Evolutionary conservation across 2,113 vertebrate species (phyloP).

Genomic region (Triplophysa rosa): DNA sequence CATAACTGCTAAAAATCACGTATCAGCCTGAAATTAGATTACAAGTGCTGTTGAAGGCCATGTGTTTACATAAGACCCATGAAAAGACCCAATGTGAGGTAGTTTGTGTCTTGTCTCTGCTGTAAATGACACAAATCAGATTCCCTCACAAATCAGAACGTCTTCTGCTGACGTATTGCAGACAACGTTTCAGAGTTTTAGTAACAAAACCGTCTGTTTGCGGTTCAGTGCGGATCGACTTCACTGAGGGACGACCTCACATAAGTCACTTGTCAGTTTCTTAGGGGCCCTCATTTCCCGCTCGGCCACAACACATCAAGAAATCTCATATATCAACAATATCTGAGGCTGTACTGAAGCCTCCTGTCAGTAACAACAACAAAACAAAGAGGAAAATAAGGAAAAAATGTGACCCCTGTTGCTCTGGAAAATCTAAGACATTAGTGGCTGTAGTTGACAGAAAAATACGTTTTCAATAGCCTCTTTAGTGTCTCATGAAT

Average conservation of each 20-base stretch:
- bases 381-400: not conserved
- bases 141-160: no score
- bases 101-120: not conserved
- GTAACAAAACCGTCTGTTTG: not conserved
- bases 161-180: not conserved
- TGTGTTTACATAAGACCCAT: not conserved
- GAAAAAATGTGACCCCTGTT: not conserved
- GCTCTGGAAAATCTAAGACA: not conserved
- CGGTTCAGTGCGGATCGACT: not conserved
- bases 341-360: not conserved
- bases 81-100: not conserved
- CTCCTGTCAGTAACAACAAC: not conserved
- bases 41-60: not conserved
- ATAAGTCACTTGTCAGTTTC: not conserved
- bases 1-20: not conserved
- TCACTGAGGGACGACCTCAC: not conserved
- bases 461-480: constrained; percentile 24
- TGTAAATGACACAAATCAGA: not conserved
- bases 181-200: not conserved
- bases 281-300: not conserved
- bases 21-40: not conserved
- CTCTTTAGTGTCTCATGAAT: not conserved
- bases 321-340: constrained; percentile 5
- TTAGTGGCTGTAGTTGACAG: not conserved
- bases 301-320: constrained; percentile 14